Conservation (phyloP, 2,113 vertebrate species). For the Dermatemys mawii region DNA sequence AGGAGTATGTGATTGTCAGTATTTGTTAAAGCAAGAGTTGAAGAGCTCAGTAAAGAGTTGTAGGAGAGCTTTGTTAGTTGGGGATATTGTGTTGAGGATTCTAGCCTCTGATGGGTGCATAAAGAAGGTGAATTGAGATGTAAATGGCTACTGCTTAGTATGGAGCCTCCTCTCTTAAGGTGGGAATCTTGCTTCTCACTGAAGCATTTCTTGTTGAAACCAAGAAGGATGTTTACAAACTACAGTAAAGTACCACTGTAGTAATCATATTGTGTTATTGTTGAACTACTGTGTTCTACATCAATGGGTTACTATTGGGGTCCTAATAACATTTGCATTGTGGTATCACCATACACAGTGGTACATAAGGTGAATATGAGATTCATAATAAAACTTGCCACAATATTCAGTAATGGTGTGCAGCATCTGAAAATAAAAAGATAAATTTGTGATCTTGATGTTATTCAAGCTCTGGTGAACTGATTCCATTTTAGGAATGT, state of each 20-base stretch:
- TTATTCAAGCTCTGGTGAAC: fast-evolving
- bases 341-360: background rate
- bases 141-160: background rate
- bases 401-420: background rate
- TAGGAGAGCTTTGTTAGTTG: background rate
- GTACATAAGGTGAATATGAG: background rate
- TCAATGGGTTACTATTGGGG: background rate
- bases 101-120: background rate
- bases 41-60: constrained; percentile 8
- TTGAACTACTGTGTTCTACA: background rate
- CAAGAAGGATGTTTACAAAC: background rate
- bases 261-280: background rate
- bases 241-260: background rate
- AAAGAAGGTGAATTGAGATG: background rate
- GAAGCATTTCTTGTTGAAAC: background rate
- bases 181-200: background rate
- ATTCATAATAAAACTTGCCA: constrained; percentile 7
- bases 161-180: background rate
- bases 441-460: background rate
- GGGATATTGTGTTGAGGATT: background rate
- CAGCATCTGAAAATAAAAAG: background rate
- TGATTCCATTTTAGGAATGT: background rate
- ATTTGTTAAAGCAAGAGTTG: background rate
- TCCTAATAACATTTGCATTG: background rate
- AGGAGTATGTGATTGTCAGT: background rate